Base-by-base conservation (phyloP, 2,888 invertebrate genomes). In the Macroteleia sp. region DNA sequence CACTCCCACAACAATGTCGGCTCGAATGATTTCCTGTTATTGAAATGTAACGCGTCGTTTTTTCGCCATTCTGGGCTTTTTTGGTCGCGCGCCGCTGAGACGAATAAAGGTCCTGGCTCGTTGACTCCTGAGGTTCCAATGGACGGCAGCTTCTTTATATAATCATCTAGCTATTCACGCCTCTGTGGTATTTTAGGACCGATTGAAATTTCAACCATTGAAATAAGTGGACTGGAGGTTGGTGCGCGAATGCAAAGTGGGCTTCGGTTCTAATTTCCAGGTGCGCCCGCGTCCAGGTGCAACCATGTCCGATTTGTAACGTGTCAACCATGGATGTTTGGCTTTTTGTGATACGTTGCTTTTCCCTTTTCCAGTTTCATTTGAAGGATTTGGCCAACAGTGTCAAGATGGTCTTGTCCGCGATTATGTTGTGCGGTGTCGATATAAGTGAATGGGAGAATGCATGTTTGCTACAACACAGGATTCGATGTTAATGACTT, bases 121-220 rank as follows among this genome's bases (percentile, higher is more conserved):
- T 80, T 79, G 82, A 86, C 83, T 84, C 81, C 80, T 69, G 71
- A 77, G 79, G 79, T 76, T 82, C 81, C 77, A 73, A 75, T 56
- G 82, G 78, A 77, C 75, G 78, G 67, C 61, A 46, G 59, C 82
- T 85, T 87, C 88, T 89, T 89, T 89, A 89, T 89, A 86, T 87
- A 90, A 89, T 90, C 87, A 90, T 89, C 87, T 77, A 71, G 62
- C 86, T 84, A 90, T 90, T 90, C 89, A 89, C 88, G 89, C 88
- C 88, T 83, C 80, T 78, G 75, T 75, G 57, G 71, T 36, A 59
- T 52, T 73, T 41, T 54, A 41, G 56, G 48, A n/a, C n/a, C 36
- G 14, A 61, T 46, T 46, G 25, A 67, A 41, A 39, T 64, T 75
- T 59, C 71, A 64, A n/a, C n/a, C n/a, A 64, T 83, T 80, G 80